Conservation (phyloP, 2,797 vertebrate genomes). For the Mareca strepera region DNA sequence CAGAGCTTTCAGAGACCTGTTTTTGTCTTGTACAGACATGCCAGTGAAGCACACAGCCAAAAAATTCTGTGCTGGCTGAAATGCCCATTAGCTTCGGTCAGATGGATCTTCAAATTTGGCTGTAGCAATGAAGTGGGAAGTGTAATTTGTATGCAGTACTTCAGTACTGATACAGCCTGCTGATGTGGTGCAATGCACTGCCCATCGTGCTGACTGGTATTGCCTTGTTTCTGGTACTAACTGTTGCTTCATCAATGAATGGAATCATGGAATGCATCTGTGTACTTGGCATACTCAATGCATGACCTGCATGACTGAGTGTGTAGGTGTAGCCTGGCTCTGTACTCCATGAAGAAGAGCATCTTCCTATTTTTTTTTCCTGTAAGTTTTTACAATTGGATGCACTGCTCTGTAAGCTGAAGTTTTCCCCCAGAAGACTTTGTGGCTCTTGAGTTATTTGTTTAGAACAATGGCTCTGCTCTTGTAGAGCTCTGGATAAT, state of each 20-base stretch:
- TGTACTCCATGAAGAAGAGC: background rate
- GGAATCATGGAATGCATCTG: too few species aligned
- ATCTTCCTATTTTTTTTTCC: background rate
- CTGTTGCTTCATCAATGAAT: background rate
- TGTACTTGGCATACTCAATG: fast-evolving
- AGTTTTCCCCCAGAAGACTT: background rate
- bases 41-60: background rate
- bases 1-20: background rate
- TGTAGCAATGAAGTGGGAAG: background rate
- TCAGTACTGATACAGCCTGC: background rate
- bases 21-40: background rate
- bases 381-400: background rate
- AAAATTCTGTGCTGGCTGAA: background rate
- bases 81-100: background rate
- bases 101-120: background rate
- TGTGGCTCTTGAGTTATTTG: background rate
- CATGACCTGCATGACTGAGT: background rate
- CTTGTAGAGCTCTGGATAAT: background rate
- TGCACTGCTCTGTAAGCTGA: background rate
- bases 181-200: background rate
- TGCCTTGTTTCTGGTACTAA: background rate
- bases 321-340: fast-evolving
- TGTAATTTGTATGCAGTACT: background rate
- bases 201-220: background rate
- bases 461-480: background rate